Conservation (phyloP, 2,113 vertebrate species). For the Anolis carolinensis region DNA sequence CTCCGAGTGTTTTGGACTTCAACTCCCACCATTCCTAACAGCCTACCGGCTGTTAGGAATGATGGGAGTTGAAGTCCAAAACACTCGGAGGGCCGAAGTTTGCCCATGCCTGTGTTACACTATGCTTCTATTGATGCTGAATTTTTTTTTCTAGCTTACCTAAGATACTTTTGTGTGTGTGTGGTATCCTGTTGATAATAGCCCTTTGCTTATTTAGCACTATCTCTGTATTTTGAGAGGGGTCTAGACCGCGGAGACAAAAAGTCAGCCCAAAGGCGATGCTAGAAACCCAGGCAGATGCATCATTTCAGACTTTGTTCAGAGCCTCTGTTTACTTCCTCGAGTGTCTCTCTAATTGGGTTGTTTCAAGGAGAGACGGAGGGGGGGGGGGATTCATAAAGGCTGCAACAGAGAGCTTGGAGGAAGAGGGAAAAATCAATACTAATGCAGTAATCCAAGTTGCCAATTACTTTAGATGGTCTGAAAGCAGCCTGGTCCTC, state of each 20-base stretch:
- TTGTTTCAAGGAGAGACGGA: neutral
- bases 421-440: neutral
- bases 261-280: constrained; percentile 10
- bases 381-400: constrained; percentile 20
- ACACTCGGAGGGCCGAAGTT: no score
- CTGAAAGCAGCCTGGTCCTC: neutral
- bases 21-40: no score
- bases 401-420: neutral
- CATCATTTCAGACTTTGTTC: neutral
- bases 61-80: no score
- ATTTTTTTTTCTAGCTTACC: no score
- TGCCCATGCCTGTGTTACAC: no score
- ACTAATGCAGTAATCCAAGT: neutral
- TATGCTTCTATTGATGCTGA: neutral
- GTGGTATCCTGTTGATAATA: no score
- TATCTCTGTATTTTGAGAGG: neutral
- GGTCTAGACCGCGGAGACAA: neutral
- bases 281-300: neutral
- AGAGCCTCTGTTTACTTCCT: neutral
- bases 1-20: no score
- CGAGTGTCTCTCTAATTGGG: constrained; percentile 14
- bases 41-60: no score
- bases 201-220: neutral
- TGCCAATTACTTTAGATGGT: constrained; percentile 14
- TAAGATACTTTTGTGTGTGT: neutral